Base-by-base conservation (phyloP, 2,797 vertebrate species). In the Pteropus rufus region DNA sequence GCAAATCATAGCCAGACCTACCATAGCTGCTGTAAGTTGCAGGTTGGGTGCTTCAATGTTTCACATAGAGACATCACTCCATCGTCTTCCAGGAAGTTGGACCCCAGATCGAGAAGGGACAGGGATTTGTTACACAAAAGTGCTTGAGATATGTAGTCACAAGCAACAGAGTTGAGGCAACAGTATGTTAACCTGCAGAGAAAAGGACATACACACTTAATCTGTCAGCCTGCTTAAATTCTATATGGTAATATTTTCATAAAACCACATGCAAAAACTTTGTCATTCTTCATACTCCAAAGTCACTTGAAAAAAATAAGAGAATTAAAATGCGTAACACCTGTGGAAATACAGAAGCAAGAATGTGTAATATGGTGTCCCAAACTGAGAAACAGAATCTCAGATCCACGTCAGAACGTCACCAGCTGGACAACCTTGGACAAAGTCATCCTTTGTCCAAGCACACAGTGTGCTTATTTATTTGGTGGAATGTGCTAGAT, bases 101-200 rank as follows among this genome's bases (percentile, higher is more conserved):
- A 85, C 3, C 31, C 77, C 82, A 97, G 46, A 46, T 95, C 92
- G 0, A 95, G 95, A 11, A 89, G 1, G 3, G 56, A 23, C 67
- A 95, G 77, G 21, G 4, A 24, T 34, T 9, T 41, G 24, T 10
- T 94, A 36, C 2, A 2, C 29, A 8, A 2, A 11, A 96, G 76
- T n/a, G 24, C 89, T 39, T 80, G 16, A 2, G 65, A 64, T 12
- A 95, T 15, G 79, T 16, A 10, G 9, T 34, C 56, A 64, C 96
- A 96, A 86, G 70, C 62, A 23, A 23, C 19, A 7, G n/a, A 39
- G 12, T 44, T 79, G 26, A 96, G 58, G 39, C 85, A 62, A 10
- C 92, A 96, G 16, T 62, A 24, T 0, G 4, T 79, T 36, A 97
- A 11, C 4, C 96, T 97, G 92, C 64, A 29, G 72, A 79, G 69